Percentiles rank a stretch among this genome's conserved stretches.
These are phyloP conservation scores for Harlomillsia oculata DNA, from an alignment of 1,140 invertebrate genomes.

Conservation along the genomic window DNA sequence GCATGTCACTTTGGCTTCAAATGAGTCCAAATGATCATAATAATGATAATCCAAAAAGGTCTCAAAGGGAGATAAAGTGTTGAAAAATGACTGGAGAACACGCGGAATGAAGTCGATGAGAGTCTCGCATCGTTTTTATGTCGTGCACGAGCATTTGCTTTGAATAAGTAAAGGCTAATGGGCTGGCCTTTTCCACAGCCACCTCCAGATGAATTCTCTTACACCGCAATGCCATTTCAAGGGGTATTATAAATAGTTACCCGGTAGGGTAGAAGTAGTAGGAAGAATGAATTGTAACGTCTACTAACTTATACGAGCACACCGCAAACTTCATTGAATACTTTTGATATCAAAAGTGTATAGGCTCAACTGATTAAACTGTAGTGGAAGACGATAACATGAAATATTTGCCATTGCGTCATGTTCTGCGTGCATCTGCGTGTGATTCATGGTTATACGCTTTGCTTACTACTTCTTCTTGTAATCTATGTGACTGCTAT, in stretches of 20 bases:
- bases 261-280: neutral
- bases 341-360: neutral
- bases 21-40: conserved; percentile 30
- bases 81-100: conserved; percentile 33
- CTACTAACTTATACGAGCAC: no score
- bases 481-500: no score
- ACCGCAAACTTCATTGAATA: neutral
- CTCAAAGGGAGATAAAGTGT: conserved; percentile 23
- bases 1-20: conserved; percentile 24
- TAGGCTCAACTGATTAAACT: neutral
- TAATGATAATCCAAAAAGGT: conserved; percentile 27
- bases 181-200: neutral
- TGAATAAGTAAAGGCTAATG: neutral
- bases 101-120: conserved; percentile 11
- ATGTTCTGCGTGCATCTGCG: no score
- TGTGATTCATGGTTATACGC: no score
- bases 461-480: no score
- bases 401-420: no score
- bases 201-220: no score
- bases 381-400: neutral
- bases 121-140: neutral
- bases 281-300: neutral
- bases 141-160: neutral
- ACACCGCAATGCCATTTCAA: no score
- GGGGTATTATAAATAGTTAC: neutral